A percentile compares a stretch with the other conserved stretches of the same genome.
These are phyloP conservation scores for Caenorhabditis sp. DNA, from an alignment of 2,888 invertebrate genomes.

Conservation along the genomic window DNA sequence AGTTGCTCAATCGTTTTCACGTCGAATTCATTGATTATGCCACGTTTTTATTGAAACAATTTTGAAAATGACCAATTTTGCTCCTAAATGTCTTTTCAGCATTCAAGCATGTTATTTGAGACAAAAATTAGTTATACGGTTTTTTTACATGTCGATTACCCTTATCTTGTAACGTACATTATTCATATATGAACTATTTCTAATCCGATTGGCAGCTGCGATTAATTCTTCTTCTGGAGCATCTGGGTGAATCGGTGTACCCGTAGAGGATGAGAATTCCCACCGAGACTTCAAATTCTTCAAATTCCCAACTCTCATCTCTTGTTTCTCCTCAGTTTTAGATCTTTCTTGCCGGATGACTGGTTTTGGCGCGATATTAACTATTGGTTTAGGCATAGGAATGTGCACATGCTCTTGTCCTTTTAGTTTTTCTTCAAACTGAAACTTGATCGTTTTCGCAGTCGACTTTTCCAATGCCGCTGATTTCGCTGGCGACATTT, in stretches of 20 bases:
- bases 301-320: constrained; percentile 31
- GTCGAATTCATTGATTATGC: too few species aligned
- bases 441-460: constrained; percentile 10
- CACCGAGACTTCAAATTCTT: constrained; percentile 51
- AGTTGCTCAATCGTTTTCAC: too few species aligned
- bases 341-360: constrained; percentile 46
- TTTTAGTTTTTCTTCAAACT: not conserved
- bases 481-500: constrained; percentile 37
- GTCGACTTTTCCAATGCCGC: constrained; percentile 37
- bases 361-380: constrained; percentile 27
- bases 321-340: constrained; percentile 17
- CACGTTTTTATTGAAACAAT: too few species aligned
- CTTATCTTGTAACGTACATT: too few species aligned
- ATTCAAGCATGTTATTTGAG: too few species aligned
- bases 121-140: too few species aligned
- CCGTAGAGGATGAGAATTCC: constrained; percentile 62
- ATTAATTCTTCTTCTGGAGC: constrained; percentile 52
- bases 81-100: too few species aligned
- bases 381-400: not conserved
- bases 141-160: too few species aligned
- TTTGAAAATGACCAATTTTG: too few species aligned
- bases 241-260: constrained; percentile 64
- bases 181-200: too few species aligned
- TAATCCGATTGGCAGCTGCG: constrained; percentile 45
- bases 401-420: not conserved